Conservation (phyloP, 1,140 invertebrate species). For the Manduca sexta region DNA sequence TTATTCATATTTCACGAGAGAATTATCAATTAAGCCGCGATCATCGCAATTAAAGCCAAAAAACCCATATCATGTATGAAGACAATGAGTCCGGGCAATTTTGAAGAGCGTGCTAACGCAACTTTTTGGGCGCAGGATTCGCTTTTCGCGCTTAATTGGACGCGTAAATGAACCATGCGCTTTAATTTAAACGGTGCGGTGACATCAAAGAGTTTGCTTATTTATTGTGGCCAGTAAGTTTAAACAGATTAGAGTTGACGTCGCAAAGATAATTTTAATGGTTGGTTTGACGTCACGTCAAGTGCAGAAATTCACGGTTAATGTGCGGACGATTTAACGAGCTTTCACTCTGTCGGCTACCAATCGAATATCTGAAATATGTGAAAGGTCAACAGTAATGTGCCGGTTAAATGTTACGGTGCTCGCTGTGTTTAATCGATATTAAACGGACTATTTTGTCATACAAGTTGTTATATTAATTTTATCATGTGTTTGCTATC, state of each 20-base stretch:
- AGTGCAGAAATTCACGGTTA: constrained; percentile 11
- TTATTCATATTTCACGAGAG: too few relatives aligned
- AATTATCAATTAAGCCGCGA: too few relatives aligned
- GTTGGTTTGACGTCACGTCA: constrained; percentile 30
- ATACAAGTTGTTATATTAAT: too few relatives aligned
- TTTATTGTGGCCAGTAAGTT: constrained; percentile 34
- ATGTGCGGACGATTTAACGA: constrained; percentile 10
- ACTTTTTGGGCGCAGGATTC: constrained; percentile 39
- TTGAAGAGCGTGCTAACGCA: constrained; percentile 50
- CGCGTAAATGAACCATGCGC: constrained; percentile 43
- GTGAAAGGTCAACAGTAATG: constrained; percentile 1
- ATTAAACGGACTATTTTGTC: too few relatives aligned
- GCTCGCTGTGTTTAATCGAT: too few relatives aligned
- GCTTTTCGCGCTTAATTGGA: constrained; percentile 62
- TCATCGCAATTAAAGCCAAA: constrained; percentile 1
- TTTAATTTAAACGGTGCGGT: constrained; percentile 52
- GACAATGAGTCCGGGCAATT: constrained; percentile 53
- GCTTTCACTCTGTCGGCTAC: constrained; percentile 12
- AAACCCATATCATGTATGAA: too few relatives aligned
- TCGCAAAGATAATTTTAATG: constrained; percentile 60
- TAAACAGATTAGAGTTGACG: constrained; percentile 59
- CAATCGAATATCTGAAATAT: constrained; percentile 4
- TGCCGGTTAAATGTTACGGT: too few relatives aligned
- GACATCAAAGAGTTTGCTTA: constrained; percentile 45
- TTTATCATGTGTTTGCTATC: too few relatives aligned